These are phyloP conservation scores for Cryptocephalus moraei DNA, from an alignment of 2,888 invertebrate genomes.

Conservation along the genomic window DNA sequence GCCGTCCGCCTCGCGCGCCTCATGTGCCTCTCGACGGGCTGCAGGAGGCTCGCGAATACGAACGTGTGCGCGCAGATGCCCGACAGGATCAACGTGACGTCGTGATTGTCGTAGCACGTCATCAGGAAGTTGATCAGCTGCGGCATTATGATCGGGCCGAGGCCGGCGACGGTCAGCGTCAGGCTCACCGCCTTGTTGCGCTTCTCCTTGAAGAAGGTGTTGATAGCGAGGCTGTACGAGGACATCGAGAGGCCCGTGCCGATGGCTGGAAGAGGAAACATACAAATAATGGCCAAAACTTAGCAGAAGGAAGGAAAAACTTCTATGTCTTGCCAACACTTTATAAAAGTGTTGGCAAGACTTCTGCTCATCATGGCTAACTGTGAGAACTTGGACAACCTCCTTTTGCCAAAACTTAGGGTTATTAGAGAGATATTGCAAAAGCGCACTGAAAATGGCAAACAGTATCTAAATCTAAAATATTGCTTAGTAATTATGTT, in stretches of 20 bases:
- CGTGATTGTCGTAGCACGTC: conserved; percentile 46
- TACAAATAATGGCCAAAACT: too few relatives aligned
- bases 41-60: conserved; percentile 48
- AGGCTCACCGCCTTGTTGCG: conserved; percentile 52
- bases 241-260: conserved; percentile 51
- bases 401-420: too few relatives aligned
- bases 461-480: too few relatives aligned
- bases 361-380: too few relatives aligned
- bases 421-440: too few relatives aligned
- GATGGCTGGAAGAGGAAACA: conserved; percentile 43
- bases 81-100: conserved; percentile 51
- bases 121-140: conserved; percentile 48
- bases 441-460: too few relatives aligned
- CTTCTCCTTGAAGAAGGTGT: conserved; percentile 53
- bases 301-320: neutral
- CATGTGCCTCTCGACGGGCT: conserved; percentile 59
- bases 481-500: too few relatives aligned
- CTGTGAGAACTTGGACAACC: too few relatives aligned
- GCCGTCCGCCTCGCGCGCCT: conserved; percentile 19
- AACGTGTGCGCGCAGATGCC: conserved; percentile 52
- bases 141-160: conserved; percentile 59
- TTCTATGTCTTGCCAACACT: too few relatives aligned
- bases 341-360: too few relatives aligned
- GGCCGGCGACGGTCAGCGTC: conserved; percentile 53
- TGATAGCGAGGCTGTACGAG: conserved; percentile 52